Conservation (phyloP, 2,888 invertebrate species). For the Desoria tigrina region DNA sequence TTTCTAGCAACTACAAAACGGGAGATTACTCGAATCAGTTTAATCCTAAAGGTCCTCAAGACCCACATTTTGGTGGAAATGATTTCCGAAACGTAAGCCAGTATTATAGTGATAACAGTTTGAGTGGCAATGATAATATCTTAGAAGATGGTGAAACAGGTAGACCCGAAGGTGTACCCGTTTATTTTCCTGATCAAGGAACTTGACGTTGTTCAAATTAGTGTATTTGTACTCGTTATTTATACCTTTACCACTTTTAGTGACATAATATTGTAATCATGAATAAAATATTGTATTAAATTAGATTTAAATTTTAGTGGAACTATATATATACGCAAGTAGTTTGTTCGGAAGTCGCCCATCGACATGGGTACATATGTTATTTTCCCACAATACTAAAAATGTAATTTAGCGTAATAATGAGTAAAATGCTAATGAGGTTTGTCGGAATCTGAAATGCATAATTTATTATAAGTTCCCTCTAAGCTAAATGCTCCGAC, state of each 20-base stretch:
- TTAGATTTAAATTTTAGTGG: too few species aligned
- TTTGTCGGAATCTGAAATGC: background rate
- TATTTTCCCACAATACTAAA: too few species aligned
- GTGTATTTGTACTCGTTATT: background rate
- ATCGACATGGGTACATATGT: too few species aligned
- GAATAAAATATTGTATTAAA: too few species aligned
- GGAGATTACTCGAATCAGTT: background rate
- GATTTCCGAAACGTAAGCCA: conserved; percentile 5
- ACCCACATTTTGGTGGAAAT: background rate
- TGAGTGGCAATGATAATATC: background rate
- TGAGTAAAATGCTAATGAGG: too few species aligned
- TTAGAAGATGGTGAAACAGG: background rate
- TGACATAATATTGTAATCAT: too few species aligned
- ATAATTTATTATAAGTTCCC: background rate
- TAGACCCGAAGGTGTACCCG: background rate
- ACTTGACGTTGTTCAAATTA: conserved; percentile 4
- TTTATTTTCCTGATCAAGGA: conserved; percentile 12
- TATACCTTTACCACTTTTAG: background rate
- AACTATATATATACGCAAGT: too few species aligned
- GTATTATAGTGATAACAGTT: conserved; percentile 5
- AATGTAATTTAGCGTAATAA: too few species aligned
- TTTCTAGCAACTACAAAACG: too few species aligned
- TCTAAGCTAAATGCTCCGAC: background rate
- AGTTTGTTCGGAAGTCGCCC: too few species aligned
- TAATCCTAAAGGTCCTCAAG: background rate